A percentile compares a stretch with the other conserved stretches of the same genome.
Evolutionary conservation across 2,888 invertebrate genomes (phyloP).

Genomic region (Ormyrus thymus): DNA sequence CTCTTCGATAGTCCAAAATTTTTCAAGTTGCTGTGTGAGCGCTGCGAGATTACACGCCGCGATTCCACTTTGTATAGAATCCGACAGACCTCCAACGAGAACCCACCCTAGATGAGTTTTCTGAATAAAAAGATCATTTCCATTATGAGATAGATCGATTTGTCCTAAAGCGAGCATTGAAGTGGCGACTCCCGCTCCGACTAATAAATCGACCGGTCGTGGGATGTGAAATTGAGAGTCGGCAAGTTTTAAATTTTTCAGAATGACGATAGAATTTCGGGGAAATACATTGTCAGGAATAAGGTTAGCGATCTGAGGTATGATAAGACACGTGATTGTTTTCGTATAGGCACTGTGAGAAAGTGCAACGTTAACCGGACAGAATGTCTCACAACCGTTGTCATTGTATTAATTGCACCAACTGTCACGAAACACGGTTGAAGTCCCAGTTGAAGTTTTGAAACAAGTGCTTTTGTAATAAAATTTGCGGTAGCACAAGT

Average conservation of each 20-base stretch:
- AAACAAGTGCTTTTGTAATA: neutral
- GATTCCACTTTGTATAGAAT: neutral
- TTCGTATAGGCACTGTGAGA: neutral
- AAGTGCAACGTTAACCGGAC: neutral
- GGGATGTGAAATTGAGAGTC: conserved; percentile 54
- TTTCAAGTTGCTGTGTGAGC: neutral
- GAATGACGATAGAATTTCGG: conserved; percentile 42
- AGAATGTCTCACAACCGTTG: no score
- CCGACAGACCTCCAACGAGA: conserved; percentile 34
- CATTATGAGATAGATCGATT: conserved; percentile 48
- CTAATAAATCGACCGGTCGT: conserved; percentile 45
- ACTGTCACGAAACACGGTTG: neutral
- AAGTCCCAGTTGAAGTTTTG: neutral
- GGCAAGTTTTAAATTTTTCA: conserved; percentile 45
- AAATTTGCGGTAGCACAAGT: neutral
- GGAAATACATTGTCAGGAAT: conserved; percentile 23
- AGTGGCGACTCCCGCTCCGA: conserved; percentile 46
- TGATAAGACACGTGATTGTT: neutral
- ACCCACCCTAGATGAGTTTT: conserved; percentile 58
- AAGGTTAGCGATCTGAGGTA: conserved; percentile 9
- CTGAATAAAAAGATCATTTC: conserved; percentile 52
- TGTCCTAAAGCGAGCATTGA: conserved; percentile 53
- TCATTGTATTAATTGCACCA: neutral
- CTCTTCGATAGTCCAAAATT: conserved; percentile 58
- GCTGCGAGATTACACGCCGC: conserved; percentile 22